Percentiles rank a stretch among this genome's conserved stretches.
Conservation (phyloP, 2,888 invertebrate species). For the Caenorhabditis sp. region DNA sequence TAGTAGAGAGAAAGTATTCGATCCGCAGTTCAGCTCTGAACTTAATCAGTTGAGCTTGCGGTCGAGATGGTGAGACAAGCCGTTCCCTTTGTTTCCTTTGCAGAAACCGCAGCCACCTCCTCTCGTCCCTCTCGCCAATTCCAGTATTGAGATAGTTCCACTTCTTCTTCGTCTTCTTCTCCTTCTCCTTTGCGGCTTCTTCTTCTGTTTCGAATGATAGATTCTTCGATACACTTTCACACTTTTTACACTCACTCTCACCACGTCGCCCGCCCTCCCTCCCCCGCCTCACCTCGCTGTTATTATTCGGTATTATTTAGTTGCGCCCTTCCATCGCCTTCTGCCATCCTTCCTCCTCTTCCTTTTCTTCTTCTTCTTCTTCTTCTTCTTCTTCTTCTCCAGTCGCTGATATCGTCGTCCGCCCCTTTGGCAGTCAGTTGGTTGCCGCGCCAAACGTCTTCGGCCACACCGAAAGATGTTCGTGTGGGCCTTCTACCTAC, state of each 20-base stretch:
- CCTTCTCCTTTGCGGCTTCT: too few relatives aligned
- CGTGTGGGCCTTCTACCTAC: conserved; percentile 22
- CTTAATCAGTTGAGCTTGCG: neutral
- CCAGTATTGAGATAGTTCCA: conserved; percentile 43
- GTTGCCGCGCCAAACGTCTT: conserved; percentile 12
- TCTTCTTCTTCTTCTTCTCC: conserved; percentile 4
- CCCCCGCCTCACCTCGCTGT: conserved; percentile 25
- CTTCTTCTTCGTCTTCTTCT: conserved; percentile 1
- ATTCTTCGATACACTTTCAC: conserved; percentile 35
- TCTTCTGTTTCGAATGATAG: conserved; percentile 8
- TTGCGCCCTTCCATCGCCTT: conserved; percentile 1
- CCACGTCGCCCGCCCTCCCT: neutral
- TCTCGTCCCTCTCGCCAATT: conserved; percentile 13
- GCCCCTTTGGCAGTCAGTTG: neutral
- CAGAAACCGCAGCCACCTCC: too few relatives aligned
- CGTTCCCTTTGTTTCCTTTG: neutral
- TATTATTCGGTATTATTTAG: conserved; percentile 46
- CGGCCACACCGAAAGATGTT: conserved; percentile 4
- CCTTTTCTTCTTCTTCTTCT: neutral
- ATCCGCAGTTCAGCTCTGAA: too few relatives aligned
- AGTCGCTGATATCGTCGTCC: conserved; percentile 5
- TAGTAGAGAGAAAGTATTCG: too few relatives aligned
- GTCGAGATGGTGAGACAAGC: conserved; percentile 27
- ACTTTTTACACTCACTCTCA: conserved; percentile 24
- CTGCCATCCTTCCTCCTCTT: neutral